Evolutionary conservation across 2,888 invertebrate species (phyloP).

Genomic region (Torymus auratus): DNA sequence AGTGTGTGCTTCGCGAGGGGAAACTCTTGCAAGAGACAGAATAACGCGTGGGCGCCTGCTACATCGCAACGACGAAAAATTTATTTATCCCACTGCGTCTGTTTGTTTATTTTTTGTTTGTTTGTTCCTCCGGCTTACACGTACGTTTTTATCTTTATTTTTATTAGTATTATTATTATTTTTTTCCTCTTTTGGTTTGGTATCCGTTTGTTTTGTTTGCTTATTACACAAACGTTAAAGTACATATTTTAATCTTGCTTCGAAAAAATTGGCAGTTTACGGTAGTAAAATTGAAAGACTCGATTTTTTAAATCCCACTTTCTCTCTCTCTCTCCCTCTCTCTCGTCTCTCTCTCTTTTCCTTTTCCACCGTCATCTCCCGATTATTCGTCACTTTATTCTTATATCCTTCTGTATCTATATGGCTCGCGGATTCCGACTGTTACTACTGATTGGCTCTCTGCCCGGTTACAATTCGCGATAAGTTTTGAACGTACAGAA

Average conservation of each 20-base stretch:
- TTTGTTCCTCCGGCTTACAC: not conserved
- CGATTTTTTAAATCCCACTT: conserved; percentile 49
- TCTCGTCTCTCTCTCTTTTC: not conserved
- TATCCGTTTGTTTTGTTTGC: conserved; percentile 47
- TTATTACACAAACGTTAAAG: conserved; percentile 31
- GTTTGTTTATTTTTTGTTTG: too few relatives aligned
- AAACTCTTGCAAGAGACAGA: not conserved
- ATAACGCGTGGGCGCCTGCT: too few relatives aligned
- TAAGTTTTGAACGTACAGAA: conserved; percentile 46
- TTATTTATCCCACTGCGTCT: too few relatives aligned
- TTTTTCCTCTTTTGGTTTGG: conserved; percentile 58
- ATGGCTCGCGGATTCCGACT: not conserved
- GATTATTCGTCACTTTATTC: not conserved
- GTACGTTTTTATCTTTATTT: not conserved
- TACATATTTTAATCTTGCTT: conserved; percentile 59
- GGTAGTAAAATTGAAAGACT: conserved; percentile 72
- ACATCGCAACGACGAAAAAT: too few relatives aligned
- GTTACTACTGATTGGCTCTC: conserved; percentile 12
- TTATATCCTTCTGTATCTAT: not conserved
- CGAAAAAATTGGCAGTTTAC: conserved; percentile 72
- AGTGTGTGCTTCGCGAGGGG: not conserved
- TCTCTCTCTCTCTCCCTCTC: not conserved
- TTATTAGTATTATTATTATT: not conserved
- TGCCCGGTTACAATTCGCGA: not conserved
- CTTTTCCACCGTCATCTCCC: not conserved